These are phyloP conservation scores for Dione juno DNA, from an alignment of 2,888 invertebrate genomes.

Conservation along the genomic window DNA sequence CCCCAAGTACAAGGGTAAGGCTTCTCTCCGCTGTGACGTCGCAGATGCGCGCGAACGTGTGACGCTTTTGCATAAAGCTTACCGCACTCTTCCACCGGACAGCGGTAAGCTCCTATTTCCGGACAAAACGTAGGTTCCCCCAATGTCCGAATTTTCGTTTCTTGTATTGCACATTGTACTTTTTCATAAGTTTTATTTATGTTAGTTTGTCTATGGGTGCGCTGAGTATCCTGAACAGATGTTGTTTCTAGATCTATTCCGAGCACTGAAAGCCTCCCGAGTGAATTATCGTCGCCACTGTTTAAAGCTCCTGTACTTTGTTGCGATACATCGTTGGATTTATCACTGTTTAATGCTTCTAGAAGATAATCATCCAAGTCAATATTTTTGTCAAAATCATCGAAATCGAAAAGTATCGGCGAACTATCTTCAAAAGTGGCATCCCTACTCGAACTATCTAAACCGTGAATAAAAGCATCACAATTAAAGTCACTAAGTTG, in stretches of 20 bases:
- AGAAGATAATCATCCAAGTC: constrained; percentile 71
- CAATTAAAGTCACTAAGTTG: constrained; percentile 71
- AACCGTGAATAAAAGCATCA: constrained; percentile 70
- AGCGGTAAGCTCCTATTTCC: constrained; percentile 85
- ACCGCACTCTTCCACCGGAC: constrained; percentile 87
- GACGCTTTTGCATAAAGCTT: constrained; percentile 95
- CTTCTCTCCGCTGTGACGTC: constrained; percentile 93
- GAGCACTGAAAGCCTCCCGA: constrained; percentile 54
- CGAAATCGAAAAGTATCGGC: constrained; percentile 69
- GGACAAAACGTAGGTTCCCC: constrained; percentile 74
- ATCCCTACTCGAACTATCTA: constrained; percentile 61
- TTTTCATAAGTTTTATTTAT: constrained; percentile 47
- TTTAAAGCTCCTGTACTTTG: constrained; percentile 58
- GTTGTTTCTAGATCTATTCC: constrained; percentile 57
- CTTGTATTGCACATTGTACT: constrained; percentile 47
- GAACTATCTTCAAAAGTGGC: constrained; percentile 58
- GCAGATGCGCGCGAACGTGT: constrained; percentile 93
- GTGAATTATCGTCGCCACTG: constrained; percentile 53
- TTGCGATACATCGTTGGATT: constrained; percentile 60
- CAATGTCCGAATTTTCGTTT: constrained; percentile 61
- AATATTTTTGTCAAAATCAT: constrained; percentile 71
- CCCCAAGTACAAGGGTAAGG: constrained; percentile 89
- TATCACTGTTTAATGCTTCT: constrained; percentile 67
- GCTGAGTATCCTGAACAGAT: constrained; percentile 59
- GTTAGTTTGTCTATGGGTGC: constrained; percentile 49